Evolutionary conservation across 2,797 vertebrate genomes (phyloP).

Genomic region (Eurystomus glaucurus): DNA sequence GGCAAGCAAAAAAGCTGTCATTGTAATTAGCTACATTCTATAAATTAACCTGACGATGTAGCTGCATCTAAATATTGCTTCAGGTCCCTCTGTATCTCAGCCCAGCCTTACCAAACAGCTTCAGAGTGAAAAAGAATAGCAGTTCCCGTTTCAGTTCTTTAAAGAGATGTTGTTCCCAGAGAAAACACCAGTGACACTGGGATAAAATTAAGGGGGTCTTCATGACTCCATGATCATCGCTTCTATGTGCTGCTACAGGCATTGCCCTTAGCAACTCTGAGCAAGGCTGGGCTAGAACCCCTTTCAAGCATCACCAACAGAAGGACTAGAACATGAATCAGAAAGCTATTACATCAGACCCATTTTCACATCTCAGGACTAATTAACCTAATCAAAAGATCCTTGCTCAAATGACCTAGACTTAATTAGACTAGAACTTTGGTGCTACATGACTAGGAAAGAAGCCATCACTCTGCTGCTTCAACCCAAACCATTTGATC

Average conservation of each 20-base stretch:
- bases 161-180: neutral
- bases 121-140: neutral
- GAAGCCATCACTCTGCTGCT: neutral
- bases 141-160: neutral
- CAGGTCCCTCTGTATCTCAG: neutral
- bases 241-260: neutral
- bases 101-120: neutral
- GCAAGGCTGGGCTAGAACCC: neutral
- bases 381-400: neutral
- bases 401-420: neutral
- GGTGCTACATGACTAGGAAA: neutral
- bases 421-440: neutral
- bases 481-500: neutral
- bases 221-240: neutral
- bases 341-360: neutral
- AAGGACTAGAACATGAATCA: neutral
- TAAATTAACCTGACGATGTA: slow-evolving; percentile 48
- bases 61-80: neutral
- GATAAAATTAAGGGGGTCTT: neutral
- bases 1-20: slow-evolving; percentile 56
- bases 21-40: slow-evolving; percentile 74
- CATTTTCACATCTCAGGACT: neutral
- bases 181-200: neutral
- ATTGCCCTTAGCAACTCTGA: neutral
- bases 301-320: neutral